phyloP scores from a whole-genome alignment of 2,113 vertebrate species.

The Phalacrocorax aristotelis region DNA sequence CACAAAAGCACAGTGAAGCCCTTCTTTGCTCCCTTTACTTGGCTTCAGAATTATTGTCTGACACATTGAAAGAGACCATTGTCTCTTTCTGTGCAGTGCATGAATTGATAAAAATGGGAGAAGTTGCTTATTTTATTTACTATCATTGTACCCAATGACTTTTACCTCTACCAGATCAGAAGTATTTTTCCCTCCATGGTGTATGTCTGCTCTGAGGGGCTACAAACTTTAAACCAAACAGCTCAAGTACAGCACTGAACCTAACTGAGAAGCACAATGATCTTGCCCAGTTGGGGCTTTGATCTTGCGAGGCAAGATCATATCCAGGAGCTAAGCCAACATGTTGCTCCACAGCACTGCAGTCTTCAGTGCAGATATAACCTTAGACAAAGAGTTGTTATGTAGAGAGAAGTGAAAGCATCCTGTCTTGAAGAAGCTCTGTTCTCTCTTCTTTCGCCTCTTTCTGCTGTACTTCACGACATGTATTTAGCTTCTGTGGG shows the following conservation, averaged over 20 bases:
- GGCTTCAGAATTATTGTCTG: conserved; percentile 20
- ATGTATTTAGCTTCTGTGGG: neutral
- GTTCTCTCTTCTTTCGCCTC: neutral
- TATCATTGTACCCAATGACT: conserved; percentile 35
- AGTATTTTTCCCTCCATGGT: conserved; percentile 48
- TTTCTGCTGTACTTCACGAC: neutral
- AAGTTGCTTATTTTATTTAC: conserved; percentile 61
- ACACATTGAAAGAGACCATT: neutral
- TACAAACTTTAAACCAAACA: neutral
- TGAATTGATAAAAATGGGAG: conserved; percentile 33
- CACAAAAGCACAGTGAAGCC: neutral
- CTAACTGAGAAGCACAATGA: neutral
- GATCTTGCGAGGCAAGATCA: neutral
- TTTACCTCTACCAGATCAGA: conserved; percentile 41
- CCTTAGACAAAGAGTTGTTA: neutral
- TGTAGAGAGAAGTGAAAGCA: neutral
- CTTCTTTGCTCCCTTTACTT: conserved; percentile 42
- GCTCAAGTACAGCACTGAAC: neutral
- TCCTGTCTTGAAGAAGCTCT: neutral
- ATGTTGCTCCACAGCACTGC: neutral
- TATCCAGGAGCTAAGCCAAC: neutral
- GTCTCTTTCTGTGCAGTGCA: conserved; percentile 16
- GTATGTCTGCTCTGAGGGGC: neutral
- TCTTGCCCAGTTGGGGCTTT: neutral
- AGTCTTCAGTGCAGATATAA: neutral